These are phyloP conservation scores for Bos taurus DNA, from an alignment of 2,113 vertebrate genomes.

Conservation along the genomic window DNA sequence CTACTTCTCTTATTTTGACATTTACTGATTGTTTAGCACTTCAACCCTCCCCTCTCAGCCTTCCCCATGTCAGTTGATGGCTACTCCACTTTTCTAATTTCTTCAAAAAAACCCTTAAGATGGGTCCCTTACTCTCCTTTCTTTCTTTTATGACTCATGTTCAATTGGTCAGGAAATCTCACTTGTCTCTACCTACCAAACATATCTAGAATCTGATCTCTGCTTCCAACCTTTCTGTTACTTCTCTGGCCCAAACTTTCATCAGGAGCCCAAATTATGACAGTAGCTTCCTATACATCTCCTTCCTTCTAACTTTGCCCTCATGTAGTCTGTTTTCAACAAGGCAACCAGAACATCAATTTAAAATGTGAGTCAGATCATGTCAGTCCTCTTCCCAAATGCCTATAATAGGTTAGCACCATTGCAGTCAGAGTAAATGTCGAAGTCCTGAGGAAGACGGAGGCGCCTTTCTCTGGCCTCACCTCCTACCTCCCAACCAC, in stretches of 20 bases:
- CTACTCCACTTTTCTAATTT: neutral
- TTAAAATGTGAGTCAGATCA: neutral
- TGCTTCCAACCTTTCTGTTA: neutral
- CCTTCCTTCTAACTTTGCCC: neutral
- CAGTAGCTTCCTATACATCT: neutral
- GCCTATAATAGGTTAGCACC: neutral
- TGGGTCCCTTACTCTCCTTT: neutral
- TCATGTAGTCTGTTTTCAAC: neutral
- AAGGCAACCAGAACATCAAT: neutral
- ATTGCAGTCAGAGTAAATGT: neutral
- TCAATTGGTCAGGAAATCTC: neutral
- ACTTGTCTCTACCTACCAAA: neutral
- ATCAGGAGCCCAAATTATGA: no score
- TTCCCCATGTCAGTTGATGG: neutral
- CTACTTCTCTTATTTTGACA: neutral
- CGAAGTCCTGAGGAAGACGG: neutral
- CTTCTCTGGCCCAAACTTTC: neutral
- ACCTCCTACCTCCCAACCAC: neutral
- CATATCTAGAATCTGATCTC: neutral
- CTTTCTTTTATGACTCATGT: neutral
- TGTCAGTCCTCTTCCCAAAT: neutral
- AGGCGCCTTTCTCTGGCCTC: neutral
- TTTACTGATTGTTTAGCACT: neutral
- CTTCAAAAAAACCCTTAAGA: neutral
- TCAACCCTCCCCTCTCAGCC: no score